These are phyloP conservation scores for Zoanthus solanderi DNA, from an alignment of 92 coral and sea anemone genomes.

Conservation along the genomic window DNA sequence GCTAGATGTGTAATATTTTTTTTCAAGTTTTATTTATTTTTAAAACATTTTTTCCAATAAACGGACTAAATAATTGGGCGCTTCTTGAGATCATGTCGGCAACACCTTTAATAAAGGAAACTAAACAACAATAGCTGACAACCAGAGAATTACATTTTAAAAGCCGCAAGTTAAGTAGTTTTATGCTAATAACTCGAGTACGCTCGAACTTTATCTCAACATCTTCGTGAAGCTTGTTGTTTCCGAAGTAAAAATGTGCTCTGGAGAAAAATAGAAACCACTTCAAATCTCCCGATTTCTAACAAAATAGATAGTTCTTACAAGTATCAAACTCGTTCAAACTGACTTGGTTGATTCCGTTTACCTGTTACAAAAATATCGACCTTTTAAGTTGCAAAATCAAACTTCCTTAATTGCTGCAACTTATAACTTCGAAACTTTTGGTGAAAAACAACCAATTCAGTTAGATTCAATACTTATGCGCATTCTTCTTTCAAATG, in stretches of 20 bases:
- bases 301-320: neutral
- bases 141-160: neutral
- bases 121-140: neutral
- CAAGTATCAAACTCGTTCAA: neutral
- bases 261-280: constrained; percentile 4
- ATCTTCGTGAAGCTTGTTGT: constrained; percentile 17
- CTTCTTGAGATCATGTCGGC: neutral
- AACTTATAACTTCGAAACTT: neutral
- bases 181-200: constrained; percentile 21
- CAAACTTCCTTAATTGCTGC: constrained; percentile 6
- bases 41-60: neutral
- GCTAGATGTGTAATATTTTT: too few relatives aligned
- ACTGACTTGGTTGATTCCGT: neutral
- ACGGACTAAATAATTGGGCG: neutral
- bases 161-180: neutral
- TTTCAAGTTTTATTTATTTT: neutral
- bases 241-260: constrained; percentile 9
- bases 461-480: constrained; percentile 2
- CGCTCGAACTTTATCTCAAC: constrained; percentile 4
- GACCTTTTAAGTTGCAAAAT: constrained; percentile 18
- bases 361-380: neutral
- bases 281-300: neutral
- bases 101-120: neutral
- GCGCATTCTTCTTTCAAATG: constrained; percentile 6
- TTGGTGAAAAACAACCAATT: constrained; percentile 2